Base-by-base conservation (phyloP, 1,140 invertebrate species). In the Arion vulgaris region DNA sequence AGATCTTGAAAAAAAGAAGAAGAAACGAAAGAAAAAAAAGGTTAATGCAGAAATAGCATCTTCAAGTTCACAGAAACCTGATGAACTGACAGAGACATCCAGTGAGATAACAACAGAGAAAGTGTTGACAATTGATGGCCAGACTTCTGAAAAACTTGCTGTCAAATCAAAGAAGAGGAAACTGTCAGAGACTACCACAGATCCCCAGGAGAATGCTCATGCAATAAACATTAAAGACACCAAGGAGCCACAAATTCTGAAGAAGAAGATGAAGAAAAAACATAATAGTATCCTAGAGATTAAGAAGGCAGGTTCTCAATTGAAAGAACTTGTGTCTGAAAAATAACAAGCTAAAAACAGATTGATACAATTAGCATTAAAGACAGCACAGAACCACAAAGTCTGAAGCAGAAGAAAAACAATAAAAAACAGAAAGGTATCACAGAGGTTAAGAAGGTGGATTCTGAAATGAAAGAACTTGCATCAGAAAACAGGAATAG, bases 231-330 rank as follows among this genome's bases (percentile, higher is more conserved):
- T 0, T 1, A 53, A 32, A 5, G 74, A 32, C n/a, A 15, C 1
- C 17, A 53, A 5, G 4, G 45, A 49, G 17, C 32, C 36, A 34
- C 39, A 45, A 28, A 76, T 13, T 49, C 39, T 13, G 34, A 26
- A 74, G 34, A 51, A 45, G 26, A 76, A 76, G 74, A 76, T 53
- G 41, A 76, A 76, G 23, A 73, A 41, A 39, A n/a, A n/a, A n/a
- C n/a, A n/a, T n/a, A n/a, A n/a, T n/a, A n/a, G n/a, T n/a, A n/a
- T n/a, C n/a, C n/a, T n/a, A n/a, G n/a, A n/a, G n/a, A 41, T n/a
- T 15, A 73, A 26, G 2, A 45, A 73, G 19, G 71, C 26, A 32
- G 71, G n/a, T 2, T 28, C 41, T 7, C 26, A 73, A 4, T 39
- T 11, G 23, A 36, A 26, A 7, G n/a, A 32, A 32, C 11, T 28